Percentiles rank a stretch among this genome's conserved stretches.
These are phyloP conservation scores for Misgurnus mizolepis DNA, from an alignment of 2,113 vertebrate species.

Conservation along the genomic window DNA sequence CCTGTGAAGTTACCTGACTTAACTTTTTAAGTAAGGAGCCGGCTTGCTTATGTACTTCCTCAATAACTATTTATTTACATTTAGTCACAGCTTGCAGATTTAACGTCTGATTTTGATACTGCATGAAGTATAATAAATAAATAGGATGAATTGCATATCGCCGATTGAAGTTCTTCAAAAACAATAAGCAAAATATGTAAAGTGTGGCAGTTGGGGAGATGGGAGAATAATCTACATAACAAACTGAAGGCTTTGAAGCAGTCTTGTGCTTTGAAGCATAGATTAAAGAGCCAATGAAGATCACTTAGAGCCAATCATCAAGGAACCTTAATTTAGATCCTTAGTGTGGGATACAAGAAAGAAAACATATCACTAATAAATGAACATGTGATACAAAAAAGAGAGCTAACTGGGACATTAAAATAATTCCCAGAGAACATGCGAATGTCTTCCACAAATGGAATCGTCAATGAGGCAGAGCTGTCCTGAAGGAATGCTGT, in stretches of 20 bases:
- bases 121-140: not conserved
- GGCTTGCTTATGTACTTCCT: no score
- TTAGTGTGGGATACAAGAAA: conserved; percentile 57
- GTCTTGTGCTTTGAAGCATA: conserved; percentile 23
- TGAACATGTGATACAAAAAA: conserved; percentile 70
- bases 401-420: conserved; percentile 69
- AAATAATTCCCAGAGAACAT: conserved; percentile 60
- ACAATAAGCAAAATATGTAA: conserved; percentile 7
- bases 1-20: no score
- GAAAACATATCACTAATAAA: conserved; percentile 76
- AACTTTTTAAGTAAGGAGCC: no score
- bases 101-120: not conserved
- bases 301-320: conserved; percentile 61
- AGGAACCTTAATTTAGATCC: conserved; percentile 63
- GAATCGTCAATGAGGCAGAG: conserved; percentile 72
- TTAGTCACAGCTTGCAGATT: no score
- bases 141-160: conserved; percentile 49
- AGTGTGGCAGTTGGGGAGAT: not conserved
- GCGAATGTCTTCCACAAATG: conserved; percentile 67
- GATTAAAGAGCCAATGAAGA: conserved; percentile 56
- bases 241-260: conserved; percentile 20
- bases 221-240: conserved; percentile 33
- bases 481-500: conserved; percentile 68
- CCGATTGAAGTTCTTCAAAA: not conserved
- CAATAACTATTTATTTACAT: no score